Evolutionary conservation across 2,888 invertebrate genomes (phyloP).

Genomic region (Sthenelais limicola): DNA sequence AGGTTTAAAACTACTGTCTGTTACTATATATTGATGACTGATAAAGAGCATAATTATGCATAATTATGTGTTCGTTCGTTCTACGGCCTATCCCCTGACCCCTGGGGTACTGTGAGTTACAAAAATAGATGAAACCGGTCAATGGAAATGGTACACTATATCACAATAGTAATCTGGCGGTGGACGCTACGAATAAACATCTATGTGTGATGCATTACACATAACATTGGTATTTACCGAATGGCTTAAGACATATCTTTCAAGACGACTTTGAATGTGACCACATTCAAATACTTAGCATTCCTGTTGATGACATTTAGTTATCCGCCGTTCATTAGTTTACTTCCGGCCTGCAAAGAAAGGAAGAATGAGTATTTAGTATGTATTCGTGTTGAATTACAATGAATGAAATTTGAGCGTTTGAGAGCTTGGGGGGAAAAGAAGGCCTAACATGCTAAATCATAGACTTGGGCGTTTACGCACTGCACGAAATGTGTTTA

Average conservation of each 20-base stretch:
- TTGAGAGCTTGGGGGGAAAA: too few species aligned
- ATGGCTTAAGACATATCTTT: slow-evolving; percentile 23
- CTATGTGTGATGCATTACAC: slow-evolving; percentile 38
- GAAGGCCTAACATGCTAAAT: too few species aligned
- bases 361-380: neutral
- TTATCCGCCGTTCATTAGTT: slow-evolving; percentile 20
- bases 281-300: slow-evolving; percentile 30
- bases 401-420: too few species aligned
- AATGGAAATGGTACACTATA: slow-evolving; percentile 27
- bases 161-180: slow-evolving; percentile 28
- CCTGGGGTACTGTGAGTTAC: slow-evolving; percentile 34
- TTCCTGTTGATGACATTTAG: slow-evolving; percentile 30
- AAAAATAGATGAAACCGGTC: slow-evolving; percentile 37
- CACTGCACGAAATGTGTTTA: too few species aligned
- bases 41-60: too few species aligned
- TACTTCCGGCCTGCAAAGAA: slow-evolving; percentile 31
- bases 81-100: too few species aligned
- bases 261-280: slow-evolving; percentile 31
- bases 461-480: too few species aligned
- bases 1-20: too few species aligned
- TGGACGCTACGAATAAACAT: slow-evolving; percentile 34
- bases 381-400: too few species aligned
- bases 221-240: slow-evolving; percentile 6
- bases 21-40: too few species aligned
- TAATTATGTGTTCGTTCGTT: too few species aligned